These are phyloP conservation scores for Ursus arctos DNA, from an alignment of 2,113 vertebrate species.

Conservation along the genomic window DNA sequence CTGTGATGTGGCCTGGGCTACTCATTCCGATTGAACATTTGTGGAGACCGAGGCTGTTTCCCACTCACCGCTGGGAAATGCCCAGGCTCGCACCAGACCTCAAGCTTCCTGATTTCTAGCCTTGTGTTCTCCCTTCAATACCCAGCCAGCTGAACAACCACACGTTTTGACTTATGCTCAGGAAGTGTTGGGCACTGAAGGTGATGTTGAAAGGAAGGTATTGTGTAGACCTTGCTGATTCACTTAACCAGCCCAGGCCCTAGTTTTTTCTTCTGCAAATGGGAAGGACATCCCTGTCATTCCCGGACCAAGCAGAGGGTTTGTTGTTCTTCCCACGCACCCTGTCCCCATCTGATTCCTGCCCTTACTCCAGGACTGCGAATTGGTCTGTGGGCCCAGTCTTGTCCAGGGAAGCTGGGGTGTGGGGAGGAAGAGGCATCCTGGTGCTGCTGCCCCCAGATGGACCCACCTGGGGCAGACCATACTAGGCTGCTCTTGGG, in stretches of 20 bases:
- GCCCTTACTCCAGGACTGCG: background rate
- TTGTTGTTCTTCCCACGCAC: background rate
- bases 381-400: background rate
- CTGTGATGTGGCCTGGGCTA: too few relatives aligned
- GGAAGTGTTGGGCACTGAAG: background rate
- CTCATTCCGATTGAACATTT: background rate
- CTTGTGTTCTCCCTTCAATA: background rate
- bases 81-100: background rate
- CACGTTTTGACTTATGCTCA: background rate
- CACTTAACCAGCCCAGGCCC: background rate
- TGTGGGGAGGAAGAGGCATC: background rate
- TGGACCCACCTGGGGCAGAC: background rate
- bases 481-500: background rate
- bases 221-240: background rate
- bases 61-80: background rate
- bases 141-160: background rate
- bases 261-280: background rate
- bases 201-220: background rate
- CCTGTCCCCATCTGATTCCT: background rate
- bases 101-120: background rate
- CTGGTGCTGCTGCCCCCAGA: background rate
- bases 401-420: background rate
- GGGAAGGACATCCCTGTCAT: background rate
- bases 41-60: background rate
- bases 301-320: background rate